Percentiles rank a stretch among this genome's conserved stretches.
These are phyloP conservation scores for Erpornis zantholeuca DNA, from an alignment of 2,113 vertebrate species.

Conservation along the genomic window DNA sequence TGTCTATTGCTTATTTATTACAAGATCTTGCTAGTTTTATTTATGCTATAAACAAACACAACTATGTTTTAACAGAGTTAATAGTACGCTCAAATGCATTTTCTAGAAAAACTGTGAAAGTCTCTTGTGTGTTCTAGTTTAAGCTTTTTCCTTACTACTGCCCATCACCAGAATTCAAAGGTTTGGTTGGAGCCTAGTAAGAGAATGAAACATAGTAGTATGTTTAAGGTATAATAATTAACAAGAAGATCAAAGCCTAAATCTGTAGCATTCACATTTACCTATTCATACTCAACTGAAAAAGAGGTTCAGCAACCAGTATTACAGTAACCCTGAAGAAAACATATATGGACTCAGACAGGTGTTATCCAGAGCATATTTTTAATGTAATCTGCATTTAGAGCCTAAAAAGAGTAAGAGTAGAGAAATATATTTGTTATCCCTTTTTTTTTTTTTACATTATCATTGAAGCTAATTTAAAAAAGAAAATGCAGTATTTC, in stretches of 20 bases:
- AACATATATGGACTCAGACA: neutral
- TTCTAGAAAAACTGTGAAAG: neutral
- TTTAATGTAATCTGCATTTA: neutral
- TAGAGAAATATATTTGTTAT: neutral
- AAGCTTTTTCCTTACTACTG: neutral
- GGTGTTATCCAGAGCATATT: neutral
- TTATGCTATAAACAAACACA: neutral
- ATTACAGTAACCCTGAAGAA: neutral
- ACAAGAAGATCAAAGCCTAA: neutral
- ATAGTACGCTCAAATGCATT: neutral
- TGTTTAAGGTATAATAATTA: neutral
- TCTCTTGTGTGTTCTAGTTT: neutral
- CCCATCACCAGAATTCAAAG: neutral
- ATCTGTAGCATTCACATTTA: neutral
- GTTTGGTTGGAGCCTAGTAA: neutral
- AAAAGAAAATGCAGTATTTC: conserved; percentile 3
- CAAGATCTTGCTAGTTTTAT: neutral
- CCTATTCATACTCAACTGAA: neutral
- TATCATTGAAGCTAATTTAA: neutral
- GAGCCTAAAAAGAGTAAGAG: neutral
- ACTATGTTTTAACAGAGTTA: neutral
- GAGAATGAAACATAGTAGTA: neutral
- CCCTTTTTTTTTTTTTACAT: neutral
- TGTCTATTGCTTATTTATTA: neutral
- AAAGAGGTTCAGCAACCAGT: neutral